These are phyloP conservation scores for Rachycentron canadum DNA, from an alignment of 2,797 vertebrate species.

Conservation along the genomic window DNA sequence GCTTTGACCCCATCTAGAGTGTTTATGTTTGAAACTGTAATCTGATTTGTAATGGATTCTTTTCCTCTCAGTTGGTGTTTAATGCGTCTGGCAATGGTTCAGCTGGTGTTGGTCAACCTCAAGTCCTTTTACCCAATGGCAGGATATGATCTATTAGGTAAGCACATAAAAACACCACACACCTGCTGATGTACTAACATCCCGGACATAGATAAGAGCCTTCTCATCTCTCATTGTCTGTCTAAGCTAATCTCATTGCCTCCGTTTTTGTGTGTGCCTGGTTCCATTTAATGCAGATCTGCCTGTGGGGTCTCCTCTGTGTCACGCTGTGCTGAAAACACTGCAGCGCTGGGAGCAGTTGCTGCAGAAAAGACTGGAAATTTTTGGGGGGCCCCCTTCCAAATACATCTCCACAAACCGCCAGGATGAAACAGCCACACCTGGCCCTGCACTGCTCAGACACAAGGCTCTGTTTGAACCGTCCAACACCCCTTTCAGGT, in stretches of 20 bases:
- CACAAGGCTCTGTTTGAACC: constrained; percentile 97
- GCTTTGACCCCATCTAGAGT: neutral
- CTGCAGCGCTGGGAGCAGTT: constrained; percentile 98
- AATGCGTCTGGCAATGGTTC: constrained; percentile 98
- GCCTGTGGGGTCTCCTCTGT: constrained; percentile 95
- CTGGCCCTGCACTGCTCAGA: constrained; percentile 94
- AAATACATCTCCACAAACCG: constrained; percentile 91
- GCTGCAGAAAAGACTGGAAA: constrained; percentile 92
- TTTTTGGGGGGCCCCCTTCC: constrained; percentile 93
- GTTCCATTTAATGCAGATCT: constrained; percentile 85
- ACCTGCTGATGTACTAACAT: constrained; percentile 18
- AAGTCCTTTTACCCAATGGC: constrained; percentile 96
- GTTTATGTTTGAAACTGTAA: constrained; percentile 27
- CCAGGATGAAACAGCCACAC: constrained; percentile 86
- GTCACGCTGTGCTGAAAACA: constrained; percentile 93
- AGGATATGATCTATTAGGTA: constrained; percentile 91
- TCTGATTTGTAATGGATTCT: constrained; percentile 32
- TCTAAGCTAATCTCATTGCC: constrained; percentile 32
- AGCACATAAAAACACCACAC: constrained; percentile 41
- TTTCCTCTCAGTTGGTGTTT: constrained; percentile 92
- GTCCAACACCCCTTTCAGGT: constrained; percentile 97
- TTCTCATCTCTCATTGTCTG: constrained; percentile 32
- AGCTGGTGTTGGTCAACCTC: constrained; percentile 94
- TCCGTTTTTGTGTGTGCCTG: constrained; percentile 45
- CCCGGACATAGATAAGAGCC: constrained; percentile 23